phyloP scores from a whole-genome alignment of 2,797 vertebrate species.

The Danio jaintianensis region DNA sequence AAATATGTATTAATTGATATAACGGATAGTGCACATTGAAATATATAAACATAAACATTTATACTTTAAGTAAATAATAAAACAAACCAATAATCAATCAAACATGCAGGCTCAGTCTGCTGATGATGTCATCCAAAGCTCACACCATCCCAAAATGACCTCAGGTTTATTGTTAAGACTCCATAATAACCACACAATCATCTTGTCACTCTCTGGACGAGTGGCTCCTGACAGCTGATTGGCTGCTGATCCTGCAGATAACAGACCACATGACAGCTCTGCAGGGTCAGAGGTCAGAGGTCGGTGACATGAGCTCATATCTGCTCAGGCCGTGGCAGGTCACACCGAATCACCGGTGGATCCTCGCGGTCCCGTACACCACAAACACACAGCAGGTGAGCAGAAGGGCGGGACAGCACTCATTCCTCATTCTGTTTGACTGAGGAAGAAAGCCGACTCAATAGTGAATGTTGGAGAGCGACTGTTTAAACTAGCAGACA shows the following conservation, averaged over 20 bases:
- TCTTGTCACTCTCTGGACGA: slow-evolving; percentile 7
- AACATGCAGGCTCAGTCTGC: neutral
- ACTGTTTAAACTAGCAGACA: slow-evolving; percentile 10
- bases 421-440: slow-evolving; percentile 25
- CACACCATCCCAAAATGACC: neutral
- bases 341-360: no score
- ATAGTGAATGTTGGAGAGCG: neutral
- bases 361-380: neutral
- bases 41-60: no score
- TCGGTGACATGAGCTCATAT: slow-evolving; percentile 49
- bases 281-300: slow-evolving; percentile 54
- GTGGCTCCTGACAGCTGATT: neutral
- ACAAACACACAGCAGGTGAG: neutral
- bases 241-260: neutral
- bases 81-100: no score
- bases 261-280: neutral
- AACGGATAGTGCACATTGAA: no score
- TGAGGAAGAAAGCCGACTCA: slow-evolving; percentile 7
- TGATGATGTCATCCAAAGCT: neutral
- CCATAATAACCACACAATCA: slow-evolving; percentile 9
- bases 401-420: slow-evolving; percentile 17
- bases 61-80: no score
- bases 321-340: slow-evolving; percentile 43
- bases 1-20: no score
- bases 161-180: neutral